Conservation (phyloP, 2,113 vertebrate genomes). For the Anhinga rufa region DNA sequence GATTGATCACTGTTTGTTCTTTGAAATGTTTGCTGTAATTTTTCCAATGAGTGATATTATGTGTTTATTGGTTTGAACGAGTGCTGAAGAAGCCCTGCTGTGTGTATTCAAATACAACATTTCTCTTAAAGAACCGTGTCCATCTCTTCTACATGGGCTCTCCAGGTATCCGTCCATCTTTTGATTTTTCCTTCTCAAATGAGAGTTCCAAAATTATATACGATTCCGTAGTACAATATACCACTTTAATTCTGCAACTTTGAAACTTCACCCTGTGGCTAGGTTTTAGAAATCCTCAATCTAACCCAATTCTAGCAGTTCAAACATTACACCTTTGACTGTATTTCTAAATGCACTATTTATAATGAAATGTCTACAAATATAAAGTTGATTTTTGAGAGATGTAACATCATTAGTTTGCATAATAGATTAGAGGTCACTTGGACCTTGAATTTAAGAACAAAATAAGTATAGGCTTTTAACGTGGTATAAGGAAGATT, state of each 20-base stretch:
- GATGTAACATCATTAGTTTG: not conserved
- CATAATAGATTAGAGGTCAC: not conserved
- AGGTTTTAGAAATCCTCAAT: not conserved
- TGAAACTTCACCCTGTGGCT: not conserved
- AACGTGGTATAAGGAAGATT: not conserved
- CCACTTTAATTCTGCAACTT: not conserved
- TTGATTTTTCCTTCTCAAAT: not conserved
- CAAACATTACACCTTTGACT: not conserved
- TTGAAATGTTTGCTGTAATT: not conserved
- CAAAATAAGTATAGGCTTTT: not conserved
- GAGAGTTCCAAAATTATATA: not conserved
- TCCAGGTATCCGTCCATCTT: not conserved
- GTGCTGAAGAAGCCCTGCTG: not conserved
- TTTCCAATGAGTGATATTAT: not conserved
- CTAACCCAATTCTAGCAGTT: not conserved
- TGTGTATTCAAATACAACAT: not conserved
- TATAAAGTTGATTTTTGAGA: not conserved
- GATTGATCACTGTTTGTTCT: not conserved
- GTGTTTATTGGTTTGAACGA: not conserved
- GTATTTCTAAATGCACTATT: not conserved
- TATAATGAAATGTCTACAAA: not conserved
- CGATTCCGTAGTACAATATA: not conserved
- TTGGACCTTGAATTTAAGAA: not conserved
- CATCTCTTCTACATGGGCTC: not conserved
- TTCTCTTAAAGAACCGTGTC: not conserved